Evolutionary conservation across 2,797 vertebrate genomes (phyloP), one percentile per base, ranked within the genome.

Genomic region (Girardinus metallicus): DNA sequence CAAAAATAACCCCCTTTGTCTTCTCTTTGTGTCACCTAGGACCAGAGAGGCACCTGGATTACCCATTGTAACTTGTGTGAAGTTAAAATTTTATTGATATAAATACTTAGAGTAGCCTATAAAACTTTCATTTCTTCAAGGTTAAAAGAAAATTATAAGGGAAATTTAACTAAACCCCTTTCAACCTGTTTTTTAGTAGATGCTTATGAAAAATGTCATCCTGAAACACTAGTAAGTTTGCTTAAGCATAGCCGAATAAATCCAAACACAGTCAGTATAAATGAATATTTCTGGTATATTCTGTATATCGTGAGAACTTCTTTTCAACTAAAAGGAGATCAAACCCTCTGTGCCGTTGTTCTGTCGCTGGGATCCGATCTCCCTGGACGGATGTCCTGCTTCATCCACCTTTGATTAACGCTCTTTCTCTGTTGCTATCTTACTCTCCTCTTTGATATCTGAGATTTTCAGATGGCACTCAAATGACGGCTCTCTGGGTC

Each of bases 401-500:
- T 80, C 55, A 79, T 82, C 79, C 74, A 57, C 43, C 77, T 88
- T 84, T 88, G 83, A 84, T 84, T 78, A 80, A 66, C 80, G 74
- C 73, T 51, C 62, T 71, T 43, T 73, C 74, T 80, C 87, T 89
- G 85, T 82, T 94, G 88, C 91, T 90, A 55, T 89, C 77, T 79
- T 90, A 71, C 57, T 90, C 87, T 91, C 89, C 75, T 86, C 86
- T 91, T 93, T 86, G 90, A 80, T 86, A 78, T 86, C 64, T 72
- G 86, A 92, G 86, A 90, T 92, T 90, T 92, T 89, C 83, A 51
- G 80, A 81, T 86, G 80, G 87, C 23, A 78, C 88, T 93, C 88
- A 57, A 79, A 89, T 91, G 88, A 88, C 88, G 79, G 88, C 34
- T 86, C 85, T 88, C 60, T 88, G 83, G 91, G 86, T 92, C 91